Percentiles rank a stretch among this genome's conserved stretches.
Evolutionary conservation across 2,888 invertebrate genomes (phyloP).

Genomic region (Congeria kusceri): DNA sequence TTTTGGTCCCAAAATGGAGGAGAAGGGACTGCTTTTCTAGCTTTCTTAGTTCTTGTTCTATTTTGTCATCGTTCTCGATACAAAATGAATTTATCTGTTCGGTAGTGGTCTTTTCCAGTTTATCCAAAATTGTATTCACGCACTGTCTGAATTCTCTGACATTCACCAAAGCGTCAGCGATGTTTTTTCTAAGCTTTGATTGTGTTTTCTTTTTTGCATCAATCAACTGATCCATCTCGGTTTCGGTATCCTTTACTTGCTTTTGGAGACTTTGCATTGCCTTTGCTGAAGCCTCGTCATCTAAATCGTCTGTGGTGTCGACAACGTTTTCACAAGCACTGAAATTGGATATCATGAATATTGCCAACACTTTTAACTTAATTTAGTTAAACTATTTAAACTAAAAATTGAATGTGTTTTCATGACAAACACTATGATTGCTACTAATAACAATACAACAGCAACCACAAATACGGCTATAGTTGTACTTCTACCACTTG

Average conservation of each 20-base stretch:
- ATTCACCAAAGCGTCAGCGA: constrained; percentile 14
- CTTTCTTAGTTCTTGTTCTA: constrained; percentile 20
- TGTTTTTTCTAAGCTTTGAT: neutral
- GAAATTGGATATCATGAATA: neutral
- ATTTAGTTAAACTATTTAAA: no score
- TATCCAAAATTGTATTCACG: constrained; percentile 26
- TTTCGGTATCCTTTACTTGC: neutral
- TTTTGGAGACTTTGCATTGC: neutral
- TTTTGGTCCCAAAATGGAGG: constrained; percentile 6
- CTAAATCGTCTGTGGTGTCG: constrained; percentile 11
- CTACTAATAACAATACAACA: no score
- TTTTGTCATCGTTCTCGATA: constrained; percentile 27
- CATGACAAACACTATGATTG: no score
- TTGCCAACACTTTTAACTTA: no score
- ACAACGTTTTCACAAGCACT: constrained; percentile 32
- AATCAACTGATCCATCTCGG: constrained; percentile 1
- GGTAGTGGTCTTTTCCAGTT: constrained; percentile 27
- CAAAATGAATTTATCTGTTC: constrained; percentile 47
- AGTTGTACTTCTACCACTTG: no score
- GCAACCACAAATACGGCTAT: no score
- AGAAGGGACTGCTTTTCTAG: constrained; percentile 5
- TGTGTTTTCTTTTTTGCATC: neutral
- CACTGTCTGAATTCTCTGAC: constrained; percentile 31
- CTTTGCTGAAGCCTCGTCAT: neutral
- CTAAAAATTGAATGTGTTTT: no score